Evolutionary conservation across 2,113 vertebrate species (phyloP), one percentile per base, ranked within the genome.

Genomic region (Mugil cephalus): DNA sequence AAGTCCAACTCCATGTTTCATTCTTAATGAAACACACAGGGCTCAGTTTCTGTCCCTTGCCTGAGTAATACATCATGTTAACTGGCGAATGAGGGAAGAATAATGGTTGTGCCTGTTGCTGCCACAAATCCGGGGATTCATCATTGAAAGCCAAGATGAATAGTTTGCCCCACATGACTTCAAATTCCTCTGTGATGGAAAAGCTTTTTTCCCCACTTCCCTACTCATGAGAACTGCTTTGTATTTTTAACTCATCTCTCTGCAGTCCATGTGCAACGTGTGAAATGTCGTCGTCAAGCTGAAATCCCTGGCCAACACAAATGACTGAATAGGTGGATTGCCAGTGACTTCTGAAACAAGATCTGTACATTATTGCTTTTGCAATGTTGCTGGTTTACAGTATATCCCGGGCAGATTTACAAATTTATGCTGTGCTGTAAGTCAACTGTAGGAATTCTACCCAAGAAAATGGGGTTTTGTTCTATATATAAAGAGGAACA

Each of bases 81-180:
- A 85, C 71, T 79, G 81, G 70, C 69, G 84, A 84, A 74, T 86
- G 77, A 91, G 77, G 59, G 77, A 88, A 84, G 77, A 88, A 85
- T 88, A 82, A 88, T 87, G 85, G 69, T 82, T 80, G 61, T 79
- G 74, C 80, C 75, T 83, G 69, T 80, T 88, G 70, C 85, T 76
- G 75, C 69, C 82, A 64, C 79, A 75, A 84, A 89, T 85, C 85
- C 77, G 77, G 69, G 60, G 77, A 79, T 81, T 81, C 59, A 81
- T 89, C 83, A 83, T 47, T 66, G 69, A 64, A 74, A 80, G 77
- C 53, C 47, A 73, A 60, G 85, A 82, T 85, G 72, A 87, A 89
- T 87, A 46, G 61, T 58, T 75, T 75, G 9, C 45, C 55, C 62
- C 52, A 48, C 63, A 58, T 80, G 74, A 85, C 76, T 84, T 83